These are phyloP conservation scores for Caenorhabditis macrosperma DNA, from an alignment of 2,888 invertebrate genomes.

Conservation along the genomic window DNA sequence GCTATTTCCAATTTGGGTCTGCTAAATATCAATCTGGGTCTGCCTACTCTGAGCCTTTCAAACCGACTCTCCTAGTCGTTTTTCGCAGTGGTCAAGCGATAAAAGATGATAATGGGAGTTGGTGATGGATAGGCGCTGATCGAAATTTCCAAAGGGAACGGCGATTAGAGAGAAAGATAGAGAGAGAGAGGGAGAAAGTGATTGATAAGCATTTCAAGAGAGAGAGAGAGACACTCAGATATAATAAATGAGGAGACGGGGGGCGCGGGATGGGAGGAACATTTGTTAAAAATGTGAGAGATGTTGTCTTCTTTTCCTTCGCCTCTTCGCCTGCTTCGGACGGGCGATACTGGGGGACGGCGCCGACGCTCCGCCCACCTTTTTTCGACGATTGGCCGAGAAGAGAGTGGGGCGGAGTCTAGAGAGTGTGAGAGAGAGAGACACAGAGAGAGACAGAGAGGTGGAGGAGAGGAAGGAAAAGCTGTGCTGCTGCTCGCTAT, in stretches of 20 bases:
- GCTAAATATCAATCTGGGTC: no score
- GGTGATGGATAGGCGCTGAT: no score
- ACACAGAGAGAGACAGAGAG: background rate
- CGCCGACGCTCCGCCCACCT: background rate
- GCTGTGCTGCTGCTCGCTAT: no score
- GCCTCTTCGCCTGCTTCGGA: background rate
- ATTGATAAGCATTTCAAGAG: conserved; percentile 26
- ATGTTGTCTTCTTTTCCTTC: conserved; percentile 21
- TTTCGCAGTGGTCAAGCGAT: no score
- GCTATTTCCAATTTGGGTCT: no score
- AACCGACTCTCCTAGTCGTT: no score
- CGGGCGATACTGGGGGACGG: background rate
- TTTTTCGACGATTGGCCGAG: conserved; percentile 2
- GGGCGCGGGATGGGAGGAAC: conserved; percentile 42
- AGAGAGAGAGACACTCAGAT: conserved; percentile 36
- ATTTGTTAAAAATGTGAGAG: conserved; percentile 57
- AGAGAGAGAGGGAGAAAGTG: conserved; percentile 38
- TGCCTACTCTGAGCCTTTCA: no score
- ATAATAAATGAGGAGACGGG: conserved; percentile 46
- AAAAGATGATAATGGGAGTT: no score
- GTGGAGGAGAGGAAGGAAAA: no score
- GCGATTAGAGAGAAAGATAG: background rate
- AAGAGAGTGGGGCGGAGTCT: conserved; percentile 1
- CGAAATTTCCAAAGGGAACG: background rate
- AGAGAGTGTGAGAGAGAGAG: background rate